Base-by-base conservation (phyloP, 2,888 invertebrate species). In the Andrena dorsata region DNA sequence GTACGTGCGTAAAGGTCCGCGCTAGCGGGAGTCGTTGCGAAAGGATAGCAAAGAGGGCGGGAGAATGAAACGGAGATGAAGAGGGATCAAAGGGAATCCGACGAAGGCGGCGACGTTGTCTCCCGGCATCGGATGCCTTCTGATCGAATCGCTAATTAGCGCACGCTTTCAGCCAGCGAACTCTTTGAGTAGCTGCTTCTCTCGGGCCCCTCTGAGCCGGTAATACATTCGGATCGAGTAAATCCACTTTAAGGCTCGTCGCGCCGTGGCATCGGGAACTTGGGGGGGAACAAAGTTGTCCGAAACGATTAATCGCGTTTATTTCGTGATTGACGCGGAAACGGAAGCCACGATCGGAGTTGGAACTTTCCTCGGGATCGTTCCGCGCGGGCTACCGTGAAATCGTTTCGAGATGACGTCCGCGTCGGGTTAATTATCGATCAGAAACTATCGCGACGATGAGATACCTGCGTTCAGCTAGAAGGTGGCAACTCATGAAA, bases 81-180 rank as follows among this genome's bases (percentile, higher is more conserved):
- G 76, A 63, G 74, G 83, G 88, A 86, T 88, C 88, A 88, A 88
- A 88, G 88, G 66, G 85, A 82, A 80, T 71, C 78, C 71, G 70
- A 71, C 58, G 83, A 85, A 87, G 85, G 85, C 82, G 82, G 75
- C 82, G 79, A 82, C 80, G 82, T 80, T 85, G 86, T 86, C 88
- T 85, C 75, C 82, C 74, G 63, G 61, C 86, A 76, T 82, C 82
- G 85, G 86, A 88, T 85, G 83, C 82, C 80, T 60, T 78, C 85
- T 83, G 88, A 88, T 88, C 88, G 88, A 88, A 88, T 85, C 88
- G 88, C 85, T 88, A 88, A 88, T 88, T 88, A 88, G 79, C 83
- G 69, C 83, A 83, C 80, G 82, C 84, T 88, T 76, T 73, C 82
- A 64, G 70, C 56, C 76, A 76, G 70, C 60, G 75, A 76, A 89